Percentiles rank a stretch among this genome's conserved stretches.
phyloP scores from a whole-genome alignment of 2,113 vertebrate genomes.

The Equus przewalskii region DNA sequence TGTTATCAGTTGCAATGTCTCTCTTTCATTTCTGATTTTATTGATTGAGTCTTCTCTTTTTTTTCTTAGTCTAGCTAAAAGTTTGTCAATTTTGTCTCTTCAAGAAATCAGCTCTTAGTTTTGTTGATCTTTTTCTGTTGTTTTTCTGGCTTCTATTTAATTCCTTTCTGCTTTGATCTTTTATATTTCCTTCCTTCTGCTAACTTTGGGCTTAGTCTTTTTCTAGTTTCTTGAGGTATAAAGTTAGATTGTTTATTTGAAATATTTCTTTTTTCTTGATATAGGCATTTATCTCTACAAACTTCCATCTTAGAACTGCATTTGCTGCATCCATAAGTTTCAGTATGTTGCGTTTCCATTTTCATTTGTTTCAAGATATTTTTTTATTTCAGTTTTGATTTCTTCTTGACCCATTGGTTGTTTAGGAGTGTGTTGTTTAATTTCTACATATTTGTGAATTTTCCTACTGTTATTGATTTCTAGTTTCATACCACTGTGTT shows the following conservation, averaged over 20 bases:
- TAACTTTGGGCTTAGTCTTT: too few relatives aligned
- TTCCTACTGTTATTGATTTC: not conserved
- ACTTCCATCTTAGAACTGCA: not conserved
- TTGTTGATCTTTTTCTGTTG: too few relatives aligned
- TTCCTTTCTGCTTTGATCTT: too few relatives aligned
- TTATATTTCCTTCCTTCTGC: too few relatives aligned
- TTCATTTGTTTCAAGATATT: conserved; percentile 16
- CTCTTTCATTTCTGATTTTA: too few relatives aligned
- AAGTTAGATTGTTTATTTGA: not conserved
- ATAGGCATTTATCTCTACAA: not conserved
- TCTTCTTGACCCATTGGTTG: not conserved
- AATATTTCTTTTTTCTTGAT: not conserved
- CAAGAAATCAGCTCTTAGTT: too few relatives aligned
- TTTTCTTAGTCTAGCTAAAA: not conserved
- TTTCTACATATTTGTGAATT: not conserved
- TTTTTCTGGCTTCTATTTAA: too few relatives aligned
- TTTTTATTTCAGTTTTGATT: not conserved
- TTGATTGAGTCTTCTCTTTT: not conserved
- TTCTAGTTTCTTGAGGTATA: not conserved
- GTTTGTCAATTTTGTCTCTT: too few relatives aligned
- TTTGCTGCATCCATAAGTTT: not conserved
- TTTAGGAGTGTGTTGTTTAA: not conserved
- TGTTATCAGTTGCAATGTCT: too few relatives aligned
- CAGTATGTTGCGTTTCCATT: not conserved
- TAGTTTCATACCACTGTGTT: not conserved